These are phyloP conservation scores for Potamarius usumacintae DNA, from an alignment of 2,113 vertebrate species.

Conservation along the genomic window DNA sequence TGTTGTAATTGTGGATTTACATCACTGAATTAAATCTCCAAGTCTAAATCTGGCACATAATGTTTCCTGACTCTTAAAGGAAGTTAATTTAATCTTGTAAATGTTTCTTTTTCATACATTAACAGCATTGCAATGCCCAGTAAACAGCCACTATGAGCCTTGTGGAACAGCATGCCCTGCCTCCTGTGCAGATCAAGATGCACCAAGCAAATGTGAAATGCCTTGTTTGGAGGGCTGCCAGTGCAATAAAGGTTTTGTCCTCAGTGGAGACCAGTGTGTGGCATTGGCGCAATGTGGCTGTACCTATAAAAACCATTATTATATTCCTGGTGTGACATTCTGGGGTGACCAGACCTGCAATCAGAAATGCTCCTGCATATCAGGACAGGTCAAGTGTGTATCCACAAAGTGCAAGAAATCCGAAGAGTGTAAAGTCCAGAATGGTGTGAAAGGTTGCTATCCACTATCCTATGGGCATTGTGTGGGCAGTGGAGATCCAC, in stretches of 20 bases:
- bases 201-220: constrained; percentile 43
- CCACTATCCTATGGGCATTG: constrained; percentile 58
- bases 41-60: no score
- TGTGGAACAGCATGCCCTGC: constrained; percentile 62
- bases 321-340: constrained; percentile 43
- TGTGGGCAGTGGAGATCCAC: constrained; percentile 55
- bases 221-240: constrained; percentile 63
- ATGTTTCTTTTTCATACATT: background rate
- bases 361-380: constrained; percentile 48
- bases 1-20: no score
- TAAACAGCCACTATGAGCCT: constrained; percentile 61
- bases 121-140: constrained; percentile 61
- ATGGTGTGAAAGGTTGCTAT: constrained; percentile 67
- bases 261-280: constrained; percentile 59
- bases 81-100: background rate
- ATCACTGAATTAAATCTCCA: background rate
- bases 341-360: constrained; percentile 54
- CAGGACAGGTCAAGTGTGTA: constrained; percentile 45
- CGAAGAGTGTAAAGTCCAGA: constrained; percentile 65
- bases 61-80: background rate
- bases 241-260: constrained; percentile 61
- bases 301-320: constrained; percentile 35
- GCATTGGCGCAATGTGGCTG: constrained; percentile 60
- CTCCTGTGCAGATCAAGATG: constrained; percentile 54
- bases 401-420: constrained; percentile 34